Conservation (phyloP, 2,888 invertebrate species). For the Chironomus riparius region DNA sequence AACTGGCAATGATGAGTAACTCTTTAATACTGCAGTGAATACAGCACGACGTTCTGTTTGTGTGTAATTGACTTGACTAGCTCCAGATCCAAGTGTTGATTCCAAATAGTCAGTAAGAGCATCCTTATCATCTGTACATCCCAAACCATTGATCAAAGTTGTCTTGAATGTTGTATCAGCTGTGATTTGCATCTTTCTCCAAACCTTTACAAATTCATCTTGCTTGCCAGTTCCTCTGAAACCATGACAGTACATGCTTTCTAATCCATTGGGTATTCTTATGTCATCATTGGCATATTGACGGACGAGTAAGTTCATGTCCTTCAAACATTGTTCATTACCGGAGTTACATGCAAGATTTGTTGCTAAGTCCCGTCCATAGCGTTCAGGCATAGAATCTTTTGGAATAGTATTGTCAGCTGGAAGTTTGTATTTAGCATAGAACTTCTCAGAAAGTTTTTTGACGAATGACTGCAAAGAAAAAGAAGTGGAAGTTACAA, state of each 20-base stretch:
- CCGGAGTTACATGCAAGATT: conserved; percentile 14
- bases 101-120: not conserved
- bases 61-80: not conserved
- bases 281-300: not conserved
- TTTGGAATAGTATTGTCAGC: not conserved
- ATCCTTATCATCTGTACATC: not conserved
- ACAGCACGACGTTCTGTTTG: not conserved
- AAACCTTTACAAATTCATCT: not conserved
- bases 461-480: not conserved
- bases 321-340: not conserved
- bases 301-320: not conserved
- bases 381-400: not conserved
- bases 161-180: not conserved
- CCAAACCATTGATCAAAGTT: not conserved
- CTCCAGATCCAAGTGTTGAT: not conserved
- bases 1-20: not conserved
- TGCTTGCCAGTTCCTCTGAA: not conserved
- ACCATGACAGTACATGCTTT: not conserved
- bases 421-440: not conserved
- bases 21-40: not conserved
- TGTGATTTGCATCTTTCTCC: not conserved
- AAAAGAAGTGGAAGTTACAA: too few relatives aligned
- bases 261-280: not conserved
- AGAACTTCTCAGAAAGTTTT: not conserved
- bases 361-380: not conserved